Evolutionary conservation across 1,140 invertebrate genomes (phyloP), one percentile per base, ranked within the genome.

Genomic region (Cepaea nemoralis): DNA sequence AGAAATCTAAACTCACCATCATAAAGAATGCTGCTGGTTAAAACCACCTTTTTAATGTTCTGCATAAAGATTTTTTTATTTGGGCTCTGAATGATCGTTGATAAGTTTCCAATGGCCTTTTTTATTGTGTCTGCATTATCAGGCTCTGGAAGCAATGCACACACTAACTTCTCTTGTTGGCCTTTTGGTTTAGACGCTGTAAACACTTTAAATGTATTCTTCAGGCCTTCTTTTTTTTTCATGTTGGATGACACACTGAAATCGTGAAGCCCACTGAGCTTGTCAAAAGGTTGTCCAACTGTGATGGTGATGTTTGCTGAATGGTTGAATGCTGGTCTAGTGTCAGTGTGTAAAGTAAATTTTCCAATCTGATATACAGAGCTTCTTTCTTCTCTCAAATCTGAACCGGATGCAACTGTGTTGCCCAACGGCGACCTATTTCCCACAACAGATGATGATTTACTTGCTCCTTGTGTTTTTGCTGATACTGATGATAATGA

Each of bases 261-360:
- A 63, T 63, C 59, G 6, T 27, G n/a, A 31, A 63, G n/a, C 5
- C 71, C 71, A 48, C 71, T 74, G 3, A 74, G n/a, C 33, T 74
- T 74, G 42, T 74, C 42, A 74, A 74, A 74, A n/a, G 71, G 42
- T 33, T 74, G n/a, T 45, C 71, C 71, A 74, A 74, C 14, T 45
- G 40, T 48, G 42, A 74, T 74, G n/a, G 27, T 45, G 14, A 74
- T 39, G 37, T 40, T 37, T 70, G 69, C 6, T 39, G 14, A 19
- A 39, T 2, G 40, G 37, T 70, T 31, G 2, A 70, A 40, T 24
- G 69, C 69, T 5, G 19, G 69, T n/a, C 27, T 39, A n/a, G 1
- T 40, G 10, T n/a, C 22, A 31, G 40, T n/a, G n/a, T 22, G 10
- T 22, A 70, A 27, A 40, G 35, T 70, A 40, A 42, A 22, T 40